Evolutionary conservation across 2,888 invertebrate species (phyloP), one percentile per base, ranked within the genome.

Genomic region (Drosophila mimica): DNA sequence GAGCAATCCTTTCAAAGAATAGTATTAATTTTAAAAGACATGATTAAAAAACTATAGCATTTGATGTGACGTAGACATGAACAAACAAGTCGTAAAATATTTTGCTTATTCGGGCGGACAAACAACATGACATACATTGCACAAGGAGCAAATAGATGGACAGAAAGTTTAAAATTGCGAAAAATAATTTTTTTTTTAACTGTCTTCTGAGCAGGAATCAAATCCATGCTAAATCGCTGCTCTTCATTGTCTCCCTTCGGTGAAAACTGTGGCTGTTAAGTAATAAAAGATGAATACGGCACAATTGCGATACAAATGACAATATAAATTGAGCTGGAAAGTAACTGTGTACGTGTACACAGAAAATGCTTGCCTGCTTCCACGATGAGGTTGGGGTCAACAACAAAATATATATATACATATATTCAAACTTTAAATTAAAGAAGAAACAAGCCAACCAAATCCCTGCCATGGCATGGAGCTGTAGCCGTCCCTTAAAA

Each of bases 401-500:
- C 11, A 30, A 15, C 33, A 49, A 36, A 38, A 1, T n/a, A 40
- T 33, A 36, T 25, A 71, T 25, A 25, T 25, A 25, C 3, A 40
- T 7, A 59, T 20, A 58, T 49, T 52, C n/a, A 48, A 54, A 49
- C 13, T 30, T 25, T 34, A 46, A 43, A 49, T n/a, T 56, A 57
- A 49, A 28, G 38, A 56, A 49, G 65, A 61, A 46, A 63, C 25
- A 60, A 15, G 53, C 15, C 51, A 38, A 8, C 38, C 13, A 61
- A 65, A 60, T 46, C 64, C n/a, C 48, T 48, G 59, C 53, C 54
- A 38, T 31, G 46, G 40, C 43, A 28, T 28, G 15, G 57, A 30
- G 58, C 54, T 62, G 66, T 53, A 34, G 66, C 43, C 52, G 60
- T 52, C 53, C 76, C 58, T 69, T 62, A 56, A 62, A 74, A 69